phyloP scores from a whole-genome alignment of 2,888 invertebrate species.

The Caprella mutica region DNA sequence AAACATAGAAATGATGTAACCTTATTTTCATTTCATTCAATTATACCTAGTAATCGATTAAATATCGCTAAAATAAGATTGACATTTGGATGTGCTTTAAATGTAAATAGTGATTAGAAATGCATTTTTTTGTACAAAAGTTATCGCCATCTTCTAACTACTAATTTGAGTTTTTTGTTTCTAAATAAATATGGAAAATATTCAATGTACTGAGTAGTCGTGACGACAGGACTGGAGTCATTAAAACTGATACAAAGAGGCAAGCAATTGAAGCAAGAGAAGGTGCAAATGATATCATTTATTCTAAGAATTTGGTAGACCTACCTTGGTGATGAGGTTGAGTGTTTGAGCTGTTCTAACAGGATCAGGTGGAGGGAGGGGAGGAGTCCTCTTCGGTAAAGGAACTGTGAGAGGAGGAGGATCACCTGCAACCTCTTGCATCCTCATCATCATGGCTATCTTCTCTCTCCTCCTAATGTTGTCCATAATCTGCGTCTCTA shows the following conservation, averaged over 20 bases:
- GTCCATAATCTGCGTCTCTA: conserved; percentile 28
- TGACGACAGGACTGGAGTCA: too few species aligned
- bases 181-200: too few species aligned
- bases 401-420: neutral
- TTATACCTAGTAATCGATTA: too few species aligned
- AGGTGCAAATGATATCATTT: neutral
- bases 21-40: too few species aligned
- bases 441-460: conserved; percentile 24
- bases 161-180: too few species aligned
- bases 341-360: conserved; percentile 9
- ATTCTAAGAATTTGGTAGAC: neutral
- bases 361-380: neutral
- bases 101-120: too few species aligned
- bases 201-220: too few species aligned
- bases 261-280: neutral
- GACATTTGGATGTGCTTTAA: too few species aligned
- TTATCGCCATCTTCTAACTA: too few species aligned
- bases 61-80: too few species aligned
- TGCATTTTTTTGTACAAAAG: too few species aligned
- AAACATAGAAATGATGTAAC: too few species aligned
- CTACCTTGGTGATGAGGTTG: conserved; percentile 11
- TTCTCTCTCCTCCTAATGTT: conserved; percentile 29
- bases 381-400: neutral
- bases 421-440: conserved; percentile 12
- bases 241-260: neutral